Evolutionary conservation across 2,797 vertebrate genomes (phyloP), one percentile per base, ranked within the genome.

Genomic region (Poeciliopsis turneri): DNA sequence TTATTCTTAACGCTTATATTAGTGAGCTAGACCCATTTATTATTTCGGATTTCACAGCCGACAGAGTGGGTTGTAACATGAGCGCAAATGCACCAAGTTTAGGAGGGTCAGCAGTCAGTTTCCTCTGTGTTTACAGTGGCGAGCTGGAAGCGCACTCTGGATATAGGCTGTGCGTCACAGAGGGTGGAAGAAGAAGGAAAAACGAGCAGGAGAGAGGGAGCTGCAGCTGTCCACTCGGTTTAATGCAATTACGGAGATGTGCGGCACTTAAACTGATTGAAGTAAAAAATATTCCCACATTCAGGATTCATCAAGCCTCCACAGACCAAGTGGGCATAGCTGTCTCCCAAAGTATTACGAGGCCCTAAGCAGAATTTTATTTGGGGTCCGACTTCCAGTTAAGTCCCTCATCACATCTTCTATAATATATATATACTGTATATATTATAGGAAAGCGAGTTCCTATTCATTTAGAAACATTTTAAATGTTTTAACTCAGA

Each of bases 231-330:
- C 84, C 87, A 66, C 76, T 82, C 43, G 39, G 55, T 84, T 83
- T 89, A 89, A 90, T 90, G 84, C 77, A 84, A 92, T 94, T 86
- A 87, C 77, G 30, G 77, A 85, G 79, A 91, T 89, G 83, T 85
- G 80, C 84, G 74, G 82, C 92, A 92, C 85, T 88, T 87, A 88
- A 85, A 84, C 83, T 86, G 92, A 93, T 92, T 78, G 92, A 88
- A 89, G 76, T 47, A 74, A 39, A 39, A 25, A 51, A 84, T 83
- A 89, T 88, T 89, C 88, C 85, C 89, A 87, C 87, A 84, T 81
- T 61, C 59, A 61, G 59, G 59, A 61, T 18, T 15, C 59, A 18
- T 61, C 28, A 33, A 61, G 30, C 28, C 28, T 61, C 59, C 30
- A 33, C 28, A 33, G 30, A 61, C 28, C 30, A 18, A 55, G 53